A percentile compares a stretch with the other conserved stretches of the same genome.
Evolutionary conservation across 92 coral and sea anemone species (phyloP).

Genomic region (Bergia sp.): DNA sequence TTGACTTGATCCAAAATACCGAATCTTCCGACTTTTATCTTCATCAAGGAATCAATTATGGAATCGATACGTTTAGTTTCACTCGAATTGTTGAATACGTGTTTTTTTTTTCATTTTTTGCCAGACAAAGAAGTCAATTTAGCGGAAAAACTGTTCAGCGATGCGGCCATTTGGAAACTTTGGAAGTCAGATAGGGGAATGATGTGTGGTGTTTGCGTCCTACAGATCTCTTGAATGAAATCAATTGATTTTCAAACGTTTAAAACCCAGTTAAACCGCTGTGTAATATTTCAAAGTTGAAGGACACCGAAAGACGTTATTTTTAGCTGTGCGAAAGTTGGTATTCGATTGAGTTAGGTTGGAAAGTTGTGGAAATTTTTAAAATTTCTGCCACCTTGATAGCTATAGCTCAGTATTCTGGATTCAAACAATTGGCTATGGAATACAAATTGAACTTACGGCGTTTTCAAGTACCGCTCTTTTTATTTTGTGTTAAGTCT

Average conservation of each 20-base stretch:
- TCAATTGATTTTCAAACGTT: neutral
- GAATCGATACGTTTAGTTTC: too few species aligned
- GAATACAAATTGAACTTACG: neutral
- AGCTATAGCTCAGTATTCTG: too few species aligned
- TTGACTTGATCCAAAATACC: too few species aligned
- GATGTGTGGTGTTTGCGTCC: neutral
- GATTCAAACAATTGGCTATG: too few species aligned
- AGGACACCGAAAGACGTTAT: neutral
- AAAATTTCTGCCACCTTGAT: too few species aligned
- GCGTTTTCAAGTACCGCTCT: neutral
- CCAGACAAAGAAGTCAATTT: too few species aligned
- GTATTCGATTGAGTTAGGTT: neutral
- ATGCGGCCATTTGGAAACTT: neutral
- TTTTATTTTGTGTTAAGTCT: constrained; percentile 2
- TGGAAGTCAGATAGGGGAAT: neutral
- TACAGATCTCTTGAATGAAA: neutral
- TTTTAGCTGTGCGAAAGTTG: neutral
- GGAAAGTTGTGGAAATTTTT: neutral
- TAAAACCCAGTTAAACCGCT: neutral
- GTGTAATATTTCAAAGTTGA: neutral
- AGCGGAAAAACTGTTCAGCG: too few species aligned
- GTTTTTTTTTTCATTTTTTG: too few species aligned
- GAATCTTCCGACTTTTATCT: too few species aligned
- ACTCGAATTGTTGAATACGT: neutral
- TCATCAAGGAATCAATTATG: too few species aligned